Evolutionary conservation across 2,888 invertebrate genomes (phyloP).

Genomic region (Toxonevra muliebris): DNA sequence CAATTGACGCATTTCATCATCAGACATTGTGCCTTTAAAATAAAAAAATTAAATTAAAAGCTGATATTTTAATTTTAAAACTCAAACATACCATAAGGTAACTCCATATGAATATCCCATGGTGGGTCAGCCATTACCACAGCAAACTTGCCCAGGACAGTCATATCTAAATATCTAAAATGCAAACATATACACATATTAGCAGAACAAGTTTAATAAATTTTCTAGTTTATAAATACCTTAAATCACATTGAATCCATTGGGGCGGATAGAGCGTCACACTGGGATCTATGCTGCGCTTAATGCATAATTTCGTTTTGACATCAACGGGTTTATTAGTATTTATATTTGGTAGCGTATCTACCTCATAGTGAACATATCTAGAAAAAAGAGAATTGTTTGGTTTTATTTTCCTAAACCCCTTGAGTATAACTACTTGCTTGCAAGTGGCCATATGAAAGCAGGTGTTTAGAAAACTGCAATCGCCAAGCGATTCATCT

Average conservation of each 20-base stretch:
- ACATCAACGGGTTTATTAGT: conserved; percentile 62
- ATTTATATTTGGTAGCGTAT: conserved; percentile 68
- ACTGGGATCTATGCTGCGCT: conserved; percentile 60
- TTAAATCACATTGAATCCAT: conserved; percentile 97
- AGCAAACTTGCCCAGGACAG: conserved; percentile 85
- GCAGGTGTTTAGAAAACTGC: conserved; percentile 97
- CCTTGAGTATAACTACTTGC: conserved; percentile 60
- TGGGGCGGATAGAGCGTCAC: conserved; percentile 87
- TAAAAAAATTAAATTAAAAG: neutral
- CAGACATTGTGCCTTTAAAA: conserved; percentile 82
- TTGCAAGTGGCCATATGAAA: conserved; percentile 99
- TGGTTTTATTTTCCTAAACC: neutral
- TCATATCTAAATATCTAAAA: conserved; percentile 59
- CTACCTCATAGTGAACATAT: conserved; percentile 98
- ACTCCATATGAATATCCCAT: conserved; percentile 99
- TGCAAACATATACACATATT: neutral
- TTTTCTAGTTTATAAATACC: conserved; percentile 72
- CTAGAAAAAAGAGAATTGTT: conserved; percentile 62
- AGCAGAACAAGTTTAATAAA: no score
- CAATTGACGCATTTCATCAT: conserved; percentile 96
- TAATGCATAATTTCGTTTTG: conserved; percentile 59
- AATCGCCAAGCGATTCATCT: conserved; percentile 94
- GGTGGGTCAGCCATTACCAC: conserved; percentile 99
- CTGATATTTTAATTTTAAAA: neutral
- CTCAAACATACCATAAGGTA: conserved; percentile 83